A percentile compares a stretch with the other conserved stretches of the same genome.
phyloP scores from a whole-genome alignment of 2,888 invertebrate species.

The Pogonocherus hispidulus region DNA sequence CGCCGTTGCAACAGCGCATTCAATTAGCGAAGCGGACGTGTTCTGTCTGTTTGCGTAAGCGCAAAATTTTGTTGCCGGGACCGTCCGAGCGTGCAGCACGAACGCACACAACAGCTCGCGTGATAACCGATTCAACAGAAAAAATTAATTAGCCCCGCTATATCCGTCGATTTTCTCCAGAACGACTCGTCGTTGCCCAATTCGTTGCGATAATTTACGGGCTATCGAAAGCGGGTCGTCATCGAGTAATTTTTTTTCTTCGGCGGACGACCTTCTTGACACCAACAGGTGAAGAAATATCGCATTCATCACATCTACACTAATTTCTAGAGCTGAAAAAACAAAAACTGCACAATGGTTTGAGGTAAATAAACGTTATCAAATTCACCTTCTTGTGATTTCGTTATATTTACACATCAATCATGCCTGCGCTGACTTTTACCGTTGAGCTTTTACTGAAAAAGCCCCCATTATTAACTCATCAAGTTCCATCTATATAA shows the following conservation, averaged over 20 bases:
- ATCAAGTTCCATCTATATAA: no score
- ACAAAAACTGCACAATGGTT: no score
- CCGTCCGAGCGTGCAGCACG: slow-evolving; percentile 52
- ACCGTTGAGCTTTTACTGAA: no score
- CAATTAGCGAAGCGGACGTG: slow-evolving; percentile 56
- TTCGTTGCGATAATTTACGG: slow-evolving; percentile 15
- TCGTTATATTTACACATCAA: no score
- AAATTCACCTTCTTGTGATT: no score
- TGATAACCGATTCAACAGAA: slow-evolving; percentile 44
- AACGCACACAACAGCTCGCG: slow-evolving; percentile 47
- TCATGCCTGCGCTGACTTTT: no score
- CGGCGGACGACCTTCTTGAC: not conserved
- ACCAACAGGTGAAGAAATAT: no score
- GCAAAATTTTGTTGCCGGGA: slow-evolving; percentile 49
- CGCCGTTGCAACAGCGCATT: slow-evolving; percentile 51
- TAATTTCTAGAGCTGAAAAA: no score
- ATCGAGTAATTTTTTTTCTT: not conserved
- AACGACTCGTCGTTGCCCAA: slow-evolving; percentile 16
- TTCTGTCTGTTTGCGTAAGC: slow-evolving; percentile 53
- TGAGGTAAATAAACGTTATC: no score
- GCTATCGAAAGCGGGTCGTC: not conserved
- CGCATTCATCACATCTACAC: no score
- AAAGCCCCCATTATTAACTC: no score
- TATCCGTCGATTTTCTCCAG: slow-evolving; percentile 17
- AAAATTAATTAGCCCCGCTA: slow-evolving; percentile 21